phyloP scores from a whole-genome alignment of 92 coral and sea anemone species.

The Umimayanthus chanpuru region DNA sequence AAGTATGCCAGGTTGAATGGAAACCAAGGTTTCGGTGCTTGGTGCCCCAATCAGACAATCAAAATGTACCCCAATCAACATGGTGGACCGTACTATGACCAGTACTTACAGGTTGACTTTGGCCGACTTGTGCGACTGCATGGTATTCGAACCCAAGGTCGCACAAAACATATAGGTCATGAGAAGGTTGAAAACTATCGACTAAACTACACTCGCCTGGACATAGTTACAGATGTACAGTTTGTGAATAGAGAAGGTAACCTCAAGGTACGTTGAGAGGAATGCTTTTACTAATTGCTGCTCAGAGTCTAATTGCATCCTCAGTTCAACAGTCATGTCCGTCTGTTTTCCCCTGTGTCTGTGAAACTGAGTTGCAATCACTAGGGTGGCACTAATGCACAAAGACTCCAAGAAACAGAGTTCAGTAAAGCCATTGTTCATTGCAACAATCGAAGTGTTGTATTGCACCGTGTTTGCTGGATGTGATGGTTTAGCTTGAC shows the following conservation, averaged over 20 bases:
- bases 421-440: too few species aligned
- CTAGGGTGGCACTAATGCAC: too few species aligned
- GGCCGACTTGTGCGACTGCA: slow-evolving; percentile 51
- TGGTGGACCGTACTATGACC: slow-evolving; percentile 54
- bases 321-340: too few species aligned
- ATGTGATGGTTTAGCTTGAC: too few species aligned
- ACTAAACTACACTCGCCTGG: slow-evolving; percentile 51
- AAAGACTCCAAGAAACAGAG: too few species aligned
- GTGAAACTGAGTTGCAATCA: too few species aligned
- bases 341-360: too few species aligned
- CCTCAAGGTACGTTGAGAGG: background rate
- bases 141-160: slow-evolving; percentile 75
- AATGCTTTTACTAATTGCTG: too few species aligned
- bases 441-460: too few species aligned
- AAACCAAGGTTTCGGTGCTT: slow-evolving; percentile 42
- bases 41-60: slow-evolving; percentile 70
- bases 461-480: too few species aligned
- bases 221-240: background rate
- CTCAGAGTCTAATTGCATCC: too few species aligned
- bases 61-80: slow-evolving; percentile 22
- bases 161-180: slow-evolving; percentile 46
- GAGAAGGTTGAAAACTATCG: slow-evolving; percentile 57
- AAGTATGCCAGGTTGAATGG: slow-evolving; percentile 60
- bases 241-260: slow-evolving; percentile 1
- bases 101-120: slow-evolving; percentile 66